Conservation (phyloP, 2,797 vertebrate species). For the Tokudaia muenninki region DNA sequence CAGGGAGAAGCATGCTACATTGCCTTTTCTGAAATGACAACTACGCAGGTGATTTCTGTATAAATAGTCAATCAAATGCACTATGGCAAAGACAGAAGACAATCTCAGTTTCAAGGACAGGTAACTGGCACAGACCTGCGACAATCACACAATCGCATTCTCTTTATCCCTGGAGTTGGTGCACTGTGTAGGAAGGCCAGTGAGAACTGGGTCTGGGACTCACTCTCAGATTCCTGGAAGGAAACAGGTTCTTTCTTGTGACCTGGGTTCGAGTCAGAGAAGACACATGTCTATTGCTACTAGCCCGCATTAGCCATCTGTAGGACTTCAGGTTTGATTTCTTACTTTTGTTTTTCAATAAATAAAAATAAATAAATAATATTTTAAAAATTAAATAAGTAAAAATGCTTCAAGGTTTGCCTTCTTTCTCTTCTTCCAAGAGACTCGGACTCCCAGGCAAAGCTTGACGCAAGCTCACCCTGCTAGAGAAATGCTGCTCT, state of each 20-base stretch:
- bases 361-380: not conserved
- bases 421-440: not conserved
- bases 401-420: not conserved
- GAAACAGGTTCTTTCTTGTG: not conserved
- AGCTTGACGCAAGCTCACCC: not conserved
- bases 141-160: not conserved
- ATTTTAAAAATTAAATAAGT: not conserved
- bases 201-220: not conserved
- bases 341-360: constrained; percentile 43
- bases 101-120: not conserved
- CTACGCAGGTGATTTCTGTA: not conserved
- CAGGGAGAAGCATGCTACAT: not conserved
- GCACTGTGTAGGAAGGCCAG: not conserved
- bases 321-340: not conserved
- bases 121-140: not conserved
- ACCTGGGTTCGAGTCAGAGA: not conserved
- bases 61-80: not conserved
- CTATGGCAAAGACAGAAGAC: not conserved
- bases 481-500: not conserved
- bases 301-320: not conserved
- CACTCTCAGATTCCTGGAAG: not conserved
- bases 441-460: not conserved
- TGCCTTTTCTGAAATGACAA: not conserved
- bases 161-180: not conserved
- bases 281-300: not conserved